A percentile compares a stretch with the other conserved stretches of the same genome.
These are phyloP conservation scores for Augiades crinisus DNA, from an alignment of 2,888 invertebrate genomes.

Conservation along the genomic window DNA sequence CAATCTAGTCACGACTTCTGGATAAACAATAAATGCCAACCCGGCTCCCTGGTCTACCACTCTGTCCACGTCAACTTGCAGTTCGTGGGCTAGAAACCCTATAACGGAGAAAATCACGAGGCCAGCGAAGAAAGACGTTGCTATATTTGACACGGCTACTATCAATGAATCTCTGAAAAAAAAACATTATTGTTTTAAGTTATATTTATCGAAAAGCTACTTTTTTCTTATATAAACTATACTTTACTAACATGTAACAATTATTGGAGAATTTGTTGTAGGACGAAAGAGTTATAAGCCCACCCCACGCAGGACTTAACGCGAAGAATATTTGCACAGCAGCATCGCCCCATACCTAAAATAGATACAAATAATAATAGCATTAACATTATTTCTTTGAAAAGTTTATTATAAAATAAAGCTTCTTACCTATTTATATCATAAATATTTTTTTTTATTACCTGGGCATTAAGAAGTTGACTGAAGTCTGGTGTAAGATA, in stretches of 20 bases:
- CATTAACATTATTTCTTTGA: no score
- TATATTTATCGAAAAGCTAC: background rate
- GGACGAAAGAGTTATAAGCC: conserved; percentile 91
- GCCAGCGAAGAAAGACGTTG: conserved; percentile 90
- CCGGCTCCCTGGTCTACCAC: conserved; percentile 90
- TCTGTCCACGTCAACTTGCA: conserved; percentile 84
- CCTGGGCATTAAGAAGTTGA: conserved; percentile 86
- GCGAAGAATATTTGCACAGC: conserved; percentile 95
- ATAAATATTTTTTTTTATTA: conserved; percentile 36
- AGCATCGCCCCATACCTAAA: conserved; percentile 90
- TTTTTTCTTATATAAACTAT: no score
- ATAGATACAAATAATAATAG: conserved; percentile 22
- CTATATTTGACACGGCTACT: conserved; percentile 88
- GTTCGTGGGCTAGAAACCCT: conserved; percentile 89
- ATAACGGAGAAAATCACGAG: conserved; percentile 91
- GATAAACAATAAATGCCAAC: conserved; percentile 92
- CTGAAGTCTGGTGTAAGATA: conserved; percentile 90
- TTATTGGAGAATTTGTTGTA: conserved; percentile 93
- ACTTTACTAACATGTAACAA: conserved; percentile 84
- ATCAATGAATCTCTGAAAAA: conserved; percentile 86
- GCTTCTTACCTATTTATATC: background rate
- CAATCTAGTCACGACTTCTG: conserved; percentile 89
- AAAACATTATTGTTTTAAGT: no score
- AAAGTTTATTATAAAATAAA: no score
- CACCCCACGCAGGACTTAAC: conserved; percentile 92